These are phyloP conservation scores for Merluccius polli DNA, from an alignment of 2,797 vertebrate species.

Conservation along the genomic window DNA sequence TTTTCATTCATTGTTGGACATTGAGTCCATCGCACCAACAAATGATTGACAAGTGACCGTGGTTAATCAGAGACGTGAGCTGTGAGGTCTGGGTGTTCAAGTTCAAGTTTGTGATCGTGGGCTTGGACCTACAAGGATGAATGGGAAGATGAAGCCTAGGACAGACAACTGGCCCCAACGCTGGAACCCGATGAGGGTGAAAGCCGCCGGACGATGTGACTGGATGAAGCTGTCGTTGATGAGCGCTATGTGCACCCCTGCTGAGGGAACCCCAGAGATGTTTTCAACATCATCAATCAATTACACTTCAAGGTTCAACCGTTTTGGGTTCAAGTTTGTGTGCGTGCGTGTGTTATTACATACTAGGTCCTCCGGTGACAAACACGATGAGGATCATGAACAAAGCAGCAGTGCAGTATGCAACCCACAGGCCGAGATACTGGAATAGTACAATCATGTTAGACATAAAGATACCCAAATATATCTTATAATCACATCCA, in stretches of 20 bases:
- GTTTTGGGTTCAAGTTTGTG: background rate
- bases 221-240: slow-evolving; percentile 79
- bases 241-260: slow-evolving; percentile 53
- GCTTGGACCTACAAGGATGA: slow-evolving; percentile 74
- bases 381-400: slow-evolving; percentile 74
- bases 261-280: slow-evolving; percentile 50
- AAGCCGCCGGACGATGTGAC: slow-evolving; percentile 72
- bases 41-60: background rate
- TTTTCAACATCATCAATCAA: background rate
- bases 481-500: background rate
- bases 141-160: slow-evolving; percentile 76
- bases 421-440: slow-evolving; percentile 57
- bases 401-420: slow-evolving; percentile 68
- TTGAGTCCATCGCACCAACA: background rate
- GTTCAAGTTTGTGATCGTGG: background rate
- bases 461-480: background rate
- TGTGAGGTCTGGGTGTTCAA: too few relatives aligned
- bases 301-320: background rate
- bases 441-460: background rate
- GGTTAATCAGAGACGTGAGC: background rate
- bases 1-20: background rate
- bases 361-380: slow-evolving; percentile 78
- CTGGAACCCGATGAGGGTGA: slow-evolving; percentile 56
- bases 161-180: slow-evolving; percentile 63
- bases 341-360: slow-evolving; percentile 26